phyloP scores from a whole-genome alignment of 1,140 invertebrate genomes.

The Cephus cinctus region DNA sequence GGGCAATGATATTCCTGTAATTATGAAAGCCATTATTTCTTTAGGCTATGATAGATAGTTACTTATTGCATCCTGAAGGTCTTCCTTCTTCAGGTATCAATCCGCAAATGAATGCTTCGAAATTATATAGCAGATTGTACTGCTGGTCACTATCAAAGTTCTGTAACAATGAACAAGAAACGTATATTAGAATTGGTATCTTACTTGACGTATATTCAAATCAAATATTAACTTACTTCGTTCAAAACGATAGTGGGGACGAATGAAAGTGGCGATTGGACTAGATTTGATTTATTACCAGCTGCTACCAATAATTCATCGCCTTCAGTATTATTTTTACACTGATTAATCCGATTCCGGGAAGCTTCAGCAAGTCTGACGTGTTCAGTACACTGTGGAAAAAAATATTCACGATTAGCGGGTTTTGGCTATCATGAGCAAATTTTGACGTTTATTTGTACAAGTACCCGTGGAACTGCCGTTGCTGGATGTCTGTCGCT shows the following conservation, averaged over 20 bases:
- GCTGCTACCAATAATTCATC: constrained; percentile 56
- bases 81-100: constrained; percentile 19
- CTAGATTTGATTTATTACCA: constrained; percentile 58
- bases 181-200: too few relatives aligned
- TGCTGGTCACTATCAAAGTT: constrained; percentile 28
- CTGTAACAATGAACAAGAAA: constrained; percentile 23
- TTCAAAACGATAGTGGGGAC: constrained; percentile 66
- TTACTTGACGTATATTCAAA: constrained; percentile 15
- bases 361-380: constrained; percentile 5
- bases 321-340: constrained; percentile 28
- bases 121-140: constrained; percentile 21
- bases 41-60: too few relatives aligned
- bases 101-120: constrained; percentile 32
- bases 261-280: constrained; percentile 57
- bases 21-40: too few relatives aligned
- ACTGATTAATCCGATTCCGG: background rate
- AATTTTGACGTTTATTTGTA: constrained; percentile 10
- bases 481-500: constrained; percentile 33
- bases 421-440: too few relatives aligned
- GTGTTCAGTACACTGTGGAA: constrained; percentile 15
- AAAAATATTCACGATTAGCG: too few relatives aligned
- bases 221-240: constrained; percentile 31
- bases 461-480: constrained; percentile 34
- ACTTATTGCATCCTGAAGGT: constrained; percentile 28
- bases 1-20: too few relatives aligned